Evolutionary conservation across 1,140 invertebrate genomes (phyloP), one percentile per base, ranked within the genome.

Genomic region (Drosophila triauraria): DNA sequence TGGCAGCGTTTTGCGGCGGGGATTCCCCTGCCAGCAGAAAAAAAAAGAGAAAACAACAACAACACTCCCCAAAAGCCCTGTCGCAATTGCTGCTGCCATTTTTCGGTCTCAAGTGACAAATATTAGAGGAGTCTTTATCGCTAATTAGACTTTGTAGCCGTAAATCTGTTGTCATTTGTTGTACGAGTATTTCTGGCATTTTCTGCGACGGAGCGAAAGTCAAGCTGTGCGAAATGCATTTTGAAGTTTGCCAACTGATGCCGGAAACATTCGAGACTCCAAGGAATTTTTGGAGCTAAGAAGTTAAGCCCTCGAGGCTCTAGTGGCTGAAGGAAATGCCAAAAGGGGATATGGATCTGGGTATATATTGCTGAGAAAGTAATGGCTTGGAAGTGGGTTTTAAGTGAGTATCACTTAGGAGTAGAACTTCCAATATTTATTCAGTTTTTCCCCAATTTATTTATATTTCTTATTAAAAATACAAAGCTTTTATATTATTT

Each of bases 71-170:
- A 38, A 72, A 72, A 69, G 68, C 10, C 43, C 62, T 51, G 76
- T 35, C 62, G 72, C 51, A 58, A 56, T 63, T 59, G 75, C 72
- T 53, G 51, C 57, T 78, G 75, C 75, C 74, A 78, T 77, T 87
- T 84, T 90, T 90, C 77, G 85, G 85, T 88, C 84, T 88, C 84
- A 81, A 88, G 84, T 88, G 84, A 88, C 84, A 88, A 88, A 88
- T 88, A 88, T 88, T 88, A 88, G 85, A 88, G 85, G 80, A 88
- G 84, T 88, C 84, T 88, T 88, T 88, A 88, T 88, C 84, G 84
- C 84, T 87, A 87, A 87, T 87, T 87, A 87, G 84, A 87, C 84
- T 87, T 87, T 82, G 84, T 88, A 88, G 85, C 84, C 84, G 85
- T 88, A 87, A 87, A 88, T 87, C 84, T 88, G 84, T 84, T 87